Evolutionary conservation across 2,888 invertebrate species (phyloP).

Genomic region (Mactromeris polynyma): DNA sequence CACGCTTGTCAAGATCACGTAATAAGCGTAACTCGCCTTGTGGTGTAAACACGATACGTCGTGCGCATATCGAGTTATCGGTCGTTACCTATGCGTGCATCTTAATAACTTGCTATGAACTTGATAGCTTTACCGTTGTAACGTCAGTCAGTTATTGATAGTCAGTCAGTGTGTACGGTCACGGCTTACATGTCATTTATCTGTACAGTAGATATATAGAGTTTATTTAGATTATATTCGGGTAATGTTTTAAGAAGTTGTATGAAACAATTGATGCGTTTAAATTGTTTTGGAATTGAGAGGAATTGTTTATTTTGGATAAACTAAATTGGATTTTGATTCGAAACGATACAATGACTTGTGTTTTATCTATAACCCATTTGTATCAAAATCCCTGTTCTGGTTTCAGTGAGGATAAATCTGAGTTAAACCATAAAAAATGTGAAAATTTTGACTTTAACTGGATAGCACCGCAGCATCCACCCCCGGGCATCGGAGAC

Average conservation of each 20-base stretch:
- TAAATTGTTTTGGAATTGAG: neutral
- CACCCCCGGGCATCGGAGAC: neutral
- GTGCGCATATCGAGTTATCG: constrained; percentile 10
- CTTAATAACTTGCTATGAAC: constrained; percentile 17
- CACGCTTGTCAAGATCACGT: neutral
- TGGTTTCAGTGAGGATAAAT: neutral
- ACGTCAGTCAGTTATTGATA: constrained; percentile 31
- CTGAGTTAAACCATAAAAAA: constrained; percentile 8
- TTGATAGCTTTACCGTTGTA: constrained; percentile 10
- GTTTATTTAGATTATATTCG: neutral
- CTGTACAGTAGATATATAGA: neutral
- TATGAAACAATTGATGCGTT: constrained; percentile 2
- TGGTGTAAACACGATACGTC: neutral
- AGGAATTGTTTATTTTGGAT: neutral
- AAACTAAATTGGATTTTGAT: neutral
- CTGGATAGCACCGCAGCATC: constrained; percentile 23
- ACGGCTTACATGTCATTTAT: neutral
- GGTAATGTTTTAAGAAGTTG: neutral
- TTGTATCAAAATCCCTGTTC: constrained; percentile 33
- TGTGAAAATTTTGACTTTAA: constrained; percentile 42
- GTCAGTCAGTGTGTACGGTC: neutral
- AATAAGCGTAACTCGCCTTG: neutral
- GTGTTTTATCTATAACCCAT: constrained; percentile 46
- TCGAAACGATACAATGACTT: constrained; percentile 36
- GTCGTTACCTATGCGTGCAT: constrained; percentile 18